These are phyloP conservation scores for Mustela erminea DNA, from an alignment of 2,797 vertebrate species.

Conservation along the genomic window DNA sequence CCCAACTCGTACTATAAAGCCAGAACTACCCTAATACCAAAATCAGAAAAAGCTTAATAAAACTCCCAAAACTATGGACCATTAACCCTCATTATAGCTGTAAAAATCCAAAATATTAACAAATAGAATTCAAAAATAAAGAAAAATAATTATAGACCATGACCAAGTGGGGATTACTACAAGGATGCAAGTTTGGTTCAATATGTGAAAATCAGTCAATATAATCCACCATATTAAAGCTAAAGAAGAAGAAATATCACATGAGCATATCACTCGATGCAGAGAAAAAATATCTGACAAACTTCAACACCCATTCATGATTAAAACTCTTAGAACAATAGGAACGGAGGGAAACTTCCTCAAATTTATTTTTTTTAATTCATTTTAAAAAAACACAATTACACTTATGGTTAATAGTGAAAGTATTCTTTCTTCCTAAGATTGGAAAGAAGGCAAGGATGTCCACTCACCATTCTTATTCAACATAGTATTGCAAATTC, in stretches of 20 bases:
- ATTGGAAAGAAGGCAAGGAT: neutral
- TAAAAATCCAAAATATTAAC: neutral
- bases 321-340: neutral
- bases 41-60: neutral
- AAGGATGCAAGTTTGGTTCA: neutral
- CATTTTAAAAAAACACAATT: neutral
- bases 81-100: neutral
- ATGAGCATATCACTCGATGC: neutral
- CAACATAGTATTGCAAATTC: neutral
- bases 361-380: neutral
- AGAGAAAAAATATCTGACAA: neutral
- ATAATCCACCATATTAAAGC: neutral
- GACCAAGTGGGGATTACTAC: neutral
- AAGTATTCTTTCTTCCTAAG: neutral
- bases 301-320: neutral
- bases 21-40: neutral
- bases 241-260: neutral
- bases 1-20: neutral
- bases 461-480: neutral
- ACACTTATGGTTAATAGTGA: neutral
- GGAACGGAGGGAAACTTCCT: neutral
- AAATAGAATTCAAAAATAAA: neutral
- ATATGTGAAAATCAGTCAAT: neutral
- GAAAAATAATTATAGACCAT: neutral
- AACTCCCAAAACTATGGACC: neutral